These are phyloP conservation scores for Ormia ochracea DNA, from an alignment of 2,888 invertebrate genomes.

Conservation along the genomic window DNA sequence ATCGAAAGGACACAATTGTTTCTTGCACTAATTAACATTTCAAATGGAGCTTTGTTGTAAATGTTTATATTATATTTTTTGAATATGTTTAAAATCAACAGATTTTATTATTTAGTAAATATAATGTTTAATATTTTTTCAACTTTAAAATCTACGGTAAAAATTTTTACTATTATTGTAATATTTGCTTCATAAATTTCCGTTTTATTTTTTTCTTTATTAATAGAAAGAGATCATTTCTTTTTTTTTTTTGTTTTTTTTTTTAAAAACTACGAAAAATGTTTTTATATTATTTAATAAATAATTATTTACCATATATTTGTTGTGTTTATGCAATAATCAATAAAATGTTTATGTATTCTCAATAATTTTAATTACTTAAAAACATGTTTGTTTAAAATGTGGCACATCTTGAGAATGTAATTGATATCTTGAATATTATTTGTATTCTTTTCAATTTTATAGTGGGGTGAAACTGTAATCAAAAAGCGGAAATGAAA, in stretches of 20 bases:
- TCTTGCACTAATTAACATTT: constrained; percentile 47
- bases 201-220: too few relatives aligned
- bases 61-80: neutral
- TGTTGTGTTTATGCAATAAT: constrained; percentile 15
- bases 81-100: constrained; percentile 3
- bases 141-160: constrained; percentile 36
- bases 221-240: constrained; percentile 54
- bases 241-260: too few relatives aligned
- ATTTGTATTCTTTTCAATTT: neutral
- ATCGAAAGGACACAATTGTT: constrained; percentile 29
- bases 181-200: constrained; percentile 3
- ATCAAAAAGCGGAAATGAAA: too few relatives aligned
- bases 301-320: constrained; percentile 2
- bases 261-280: constrained; percentile 31
- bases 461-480: neutral
- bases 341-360: constrained; percentile 20
- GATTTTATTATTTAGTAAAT: neutral
- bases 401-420: constrained; percentile 58
- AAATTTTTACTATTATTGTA: constrained; percentile 30
- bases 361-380: constrained; percentile 18
- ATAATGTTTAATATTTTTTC: neutral
- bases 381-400: constrained; percentile 39
- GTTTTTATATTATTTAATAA: constrained; percentile 27
- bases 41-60: constrained; percentile 19
- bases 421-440: neutral